Base-by-base conservation (phyloP, 2,113 vertebrate genomes). In the Phocoena phocoena region DNA sequence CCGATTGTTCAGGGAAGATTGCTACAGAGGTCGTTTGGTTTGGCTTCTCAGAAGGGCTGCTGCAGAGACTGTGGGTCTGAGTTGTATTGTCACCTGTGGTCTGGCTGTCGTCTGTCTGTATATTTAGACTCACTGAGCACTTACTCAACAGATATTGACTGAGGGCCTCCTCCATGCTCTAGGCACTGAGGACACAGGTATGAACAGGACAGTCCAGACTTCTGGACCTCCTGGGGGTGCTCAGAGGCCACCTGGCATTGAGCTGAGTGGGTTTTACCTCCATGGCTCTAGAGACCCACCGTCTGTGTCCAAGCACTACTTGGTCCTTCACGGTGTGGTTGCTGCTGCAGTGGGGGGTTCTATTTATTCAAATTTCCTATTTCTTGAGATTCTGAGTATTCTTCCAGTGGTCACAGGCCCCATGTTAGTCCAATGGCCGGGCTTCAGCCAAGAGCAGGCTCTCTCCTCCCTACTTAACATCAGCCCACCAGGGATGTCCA, bases 1-100 rank as follows among this genome's bases (percentile, higher is more conserved):
- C 36, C 3, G 31, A 21, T 41, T 2, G 0, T 28, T 41, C 65
- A 63, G 70, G 21, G 68, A 8, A 25, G 8, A 58, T 6, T 3
- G 8, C 11, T 25, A 28, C 82, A 17, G 8, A 28, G 67, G 6
- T 5, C 13, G 67, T 41, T 74, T 11, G 28, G 44, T 8, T 26
- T 74, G 26, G 26, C 44, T 73, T 65, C 41, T 71, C 1, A 2
- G 18, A 53, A 31, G 21, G 26, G 21, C 10, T n/a, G 47, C 65
- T 15, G 9, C n/a, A 11, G 62, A 79, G 17, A 3, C 6, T 8
- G 25, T 18, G 58, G 58, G 6, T 47, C 36, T 53, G 38, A 8
- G 11, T 20, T 25, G 53, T 31, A 5, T 41, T 8, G 1, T 73
- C 10, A 21, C 2, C 2, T 1, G 0, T 8, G 41, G 4, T 53